Percentiles rank a stretch among this genome's conserved stretches.
Conservation (phyloP, 2,113 vertebrate species). For the Leucopsar rothschildi region DNA sequence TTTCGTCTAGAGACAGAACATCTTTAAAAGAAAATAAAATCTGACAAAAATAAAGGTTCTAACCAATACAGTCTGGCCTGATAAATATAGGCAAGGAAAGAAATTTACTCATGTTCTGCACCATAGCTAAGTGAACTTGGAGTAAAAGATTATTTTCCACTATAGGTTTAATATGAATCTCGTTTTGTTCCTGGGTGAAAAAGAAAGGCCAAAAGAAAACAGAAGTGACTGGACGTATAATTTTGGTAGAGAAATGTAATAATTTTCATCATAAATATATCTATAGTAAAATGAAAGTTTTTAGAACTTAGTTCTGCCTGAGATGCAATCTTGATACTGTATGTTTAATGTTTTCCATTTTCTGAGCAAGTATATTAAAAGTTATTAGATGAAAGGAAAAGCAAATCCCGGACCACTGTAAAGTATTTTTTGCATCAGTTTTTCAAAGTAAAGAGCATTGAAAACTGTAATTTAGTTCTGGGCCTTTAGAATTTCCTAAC, state of each 20-base stretch:
- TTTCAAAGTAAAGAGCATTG: background rate
- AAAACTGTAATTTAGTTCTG: background rate
- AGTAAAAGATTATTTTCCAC: background rate
- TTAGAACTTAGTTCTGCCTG: background rate
- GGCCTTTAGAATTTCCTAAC: background rate
- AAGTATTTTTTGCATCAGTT: background rate
- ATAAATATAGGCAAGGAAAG: background rate
- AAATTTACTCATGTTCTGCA: background rate
- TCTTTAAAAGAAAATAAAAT: background rate
- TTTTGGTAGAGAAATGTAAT: background rate
- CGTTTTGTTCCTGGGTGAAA: background rate
- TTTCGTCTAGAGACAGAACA: background rate
- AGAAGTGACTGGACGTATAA: background rate
- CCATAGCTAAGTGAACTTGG: background rate
- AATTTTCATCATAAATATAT: background rate
- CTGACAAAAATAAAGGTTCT: background rate
- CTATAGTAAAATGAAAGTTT: background rate
- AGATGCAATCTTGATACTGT: background rate
- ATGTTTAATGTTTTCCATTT: background rate
- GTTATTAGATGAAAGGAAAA: background rate
- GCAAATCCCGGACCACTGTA: background rate
- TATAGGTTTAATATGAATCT: background rate
- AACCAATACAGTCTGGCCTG: background rate
- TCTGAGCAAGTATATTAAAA: background rate
- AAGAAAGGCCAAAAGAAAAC: background rate